phyloP scores from a whole-genome alignment of 2,797 vertebrate genomes.

The Rhinogobio ventralis region DNA sequence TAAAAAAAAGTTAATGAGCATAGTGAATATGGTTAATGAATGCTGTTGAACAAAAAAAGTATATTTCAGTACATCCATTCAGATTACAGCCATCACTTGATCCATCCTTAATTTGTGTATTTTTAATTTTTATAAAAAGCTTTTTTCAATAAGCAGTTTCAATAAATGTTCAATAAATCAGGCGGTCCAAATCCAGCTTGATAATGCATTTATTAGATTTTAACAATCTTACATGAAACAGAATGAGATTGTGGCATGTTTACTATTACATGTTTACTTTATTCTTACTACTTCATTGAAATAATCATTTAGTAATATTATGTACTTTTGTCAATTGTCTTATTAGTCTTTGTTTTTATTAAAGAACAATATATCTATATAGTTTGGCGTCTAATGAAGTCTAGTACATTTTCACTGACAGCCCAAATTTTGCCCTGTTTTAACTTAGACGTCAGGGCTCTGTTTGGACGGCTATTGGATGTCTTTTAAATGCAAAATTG shows the following conservation, averaged over 20 bases:
- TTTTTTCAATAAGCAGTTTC: background rate
- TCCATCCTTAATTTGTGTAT: background rate
- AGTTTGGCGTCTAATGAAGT: too few relatives aligned
- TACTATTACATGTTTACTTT: background rate
- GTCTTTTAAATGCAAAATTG: too few relatives aligned
- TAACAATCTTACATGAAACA: background rate
- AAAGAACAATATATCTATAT: background rate
- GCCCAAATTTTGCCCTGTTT: too few relatives aligned
- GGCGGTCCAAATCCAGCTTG: background rate
- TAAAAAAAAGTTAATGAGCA: background rate
- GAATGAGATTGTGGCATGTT: background rate
- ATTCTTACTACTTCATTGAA: background rate
- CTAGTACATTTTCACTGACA: too few relatives aligned
- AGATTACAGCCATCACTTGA: background rate
- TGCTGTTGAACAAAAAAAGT: background rate
- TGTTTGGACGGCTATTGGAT: too few relatives aligned
- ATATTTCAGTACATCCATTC: too few relatives aligned
- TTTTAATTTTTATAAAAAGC: background rate
- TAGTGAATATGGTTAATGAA: background rate
- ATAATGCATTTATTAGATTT: conserved; percentile 10
- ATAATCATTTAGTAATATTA: background rate
- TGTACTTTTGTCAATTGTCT: background rate
- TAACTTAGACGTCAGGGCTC: too few relatives aligned
- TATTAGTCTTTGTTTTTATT: background rate
- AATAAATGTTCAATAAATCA: background rate